Percentiles rank a stretch among this genome's conserved stretches.
Evolutionary conservation across 2,888 invertebrate genomes (phyloP).

Genomic region (Cerastis leucographa): DNA sequence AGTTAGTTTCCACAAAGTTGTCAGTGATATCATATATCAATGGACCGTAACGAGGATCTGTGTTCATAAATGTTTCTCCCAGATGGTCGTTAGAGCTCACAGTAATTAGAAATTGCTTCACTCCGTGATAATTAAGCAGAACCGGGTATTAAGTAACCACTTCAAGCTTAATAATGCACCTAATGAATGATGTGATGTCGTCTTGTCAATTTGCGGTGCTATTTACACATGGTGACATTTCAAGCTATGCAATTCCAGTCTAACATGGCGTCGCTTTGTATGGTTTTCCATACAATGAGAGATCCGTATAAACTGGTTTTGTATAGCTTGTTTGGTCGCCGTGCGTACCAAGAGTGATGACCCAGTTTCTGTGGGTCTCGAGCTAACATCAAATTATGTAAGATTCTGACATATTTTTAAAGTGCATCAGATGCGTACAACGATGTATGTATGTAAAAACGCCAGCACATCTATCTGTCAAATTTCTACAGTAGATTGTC

Average conservation of each 20-base stretch:
- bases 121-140: constrained; percentile 57
- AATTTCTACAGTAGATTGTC: too few relatives aligned
- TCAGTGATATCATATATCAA: constrained; percentile 49
- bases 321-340: too few relatives aligned
- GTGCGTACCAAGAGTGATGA: background rate
- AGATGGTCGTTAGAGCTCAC: constrained; percentile 60
- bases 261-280: too few relatives aligned
- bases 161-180: constrained; percentile 53
- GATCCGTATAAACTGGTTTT: too few relatives aligned
- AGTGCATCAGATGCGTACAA: background rate
- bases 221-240: background rate
- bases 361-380: background rate
- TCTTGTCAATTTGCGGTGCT: constrained; percentile 9
- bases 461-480: too few relatives aligned
- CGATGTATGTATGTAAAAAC: too few relatives aligned
- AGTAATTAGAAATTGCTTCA: constrained; percentile 64
- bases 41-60: constrained; percentile 46
- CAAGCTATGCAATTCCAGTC: too few relatives aligned
- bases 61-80: constrained; percentile 50
- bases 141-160: constrained; percentile 52
- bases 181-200: constrained; percentile 44
- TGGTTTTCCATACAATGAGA: too few relatives aligned
- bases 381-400: background rate
- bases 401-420: background rate
- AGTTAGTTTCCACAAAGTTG: constrained; percentile 6